These are phyloP conservation scores for Heterodera carotae DNA, from an alignment of 1,140 invertebrate species.

Conservation along the genomic window DNA sequence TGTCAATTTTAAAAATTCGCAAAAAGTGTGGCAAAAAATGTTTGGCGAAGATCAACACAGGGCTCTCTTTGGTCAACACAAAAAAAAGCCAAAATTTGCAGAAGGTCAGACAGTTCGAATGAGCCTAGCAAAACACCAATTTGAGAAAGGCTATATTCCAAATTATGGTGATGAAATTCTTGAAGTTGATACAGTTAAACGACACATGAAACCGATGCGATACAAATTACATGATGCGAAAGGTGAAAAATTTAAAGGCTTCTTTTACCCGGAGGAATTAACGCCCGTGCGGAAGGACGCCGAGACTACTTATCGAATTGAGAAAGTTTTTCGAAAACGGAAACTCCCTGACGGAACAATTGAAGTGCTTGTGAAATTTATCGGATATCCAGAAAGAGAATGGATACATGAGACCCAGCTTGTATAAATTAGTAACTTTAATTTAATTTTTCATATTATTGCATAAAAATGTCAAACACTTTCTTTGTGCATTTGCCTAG, in stretches of 20 bases:
- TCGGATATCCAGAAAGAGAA: slow-evolving; percentile 21
- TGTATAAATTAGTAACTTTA: slow-evolving; percentile 6
- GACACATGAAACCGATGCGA: slow-evolving; percentile 5
- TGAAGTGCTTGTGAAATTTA: slow-evolving; percentile 9
- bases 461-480: slow-evolving; percentile 21
- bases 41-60: slow-evolving; percentile 3
- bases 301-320: slow-evolving; percentile 10
- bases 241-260: slow-evolving; percentile 1
- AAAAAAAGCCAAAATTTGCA: background rate
- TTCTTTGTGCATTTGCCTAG: slow-evolving; percentile 19
- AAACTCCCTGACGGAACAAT: background rate
- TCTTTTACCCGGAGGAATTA: slow-evolving; percentile 3
- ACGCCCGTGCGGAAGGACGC: slow-evolving; percentile 2
- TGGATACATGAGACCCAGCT: slow-evolving; percentile 21
- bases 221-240: slow-evolving; percentile 17
- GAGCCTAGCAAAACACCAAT: slow-evolving; percentile 16
- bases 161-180: slow-evolving; percentile 24
- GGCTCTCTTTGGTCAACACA: background rate
- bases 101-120: slow-evolving; percentile 6
- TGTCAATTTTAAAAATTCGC: slow-evolving; percentile 8
- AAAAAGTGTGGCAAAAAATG: slow-evolving; percentile 5
- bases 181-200: background rate
- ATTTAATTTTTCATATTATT: slow-evolving; percentile 2
- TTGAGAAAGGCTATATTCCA: slow-evolving; percentile 27
- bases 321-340: slow-evolving; percentile 1